Evolutionary conservation across 2,113 vertebrate genomes (phyloP), one percentile per base, ranked within the genome.

Genomic region (Microtus pennsylvanicus): DNA sequence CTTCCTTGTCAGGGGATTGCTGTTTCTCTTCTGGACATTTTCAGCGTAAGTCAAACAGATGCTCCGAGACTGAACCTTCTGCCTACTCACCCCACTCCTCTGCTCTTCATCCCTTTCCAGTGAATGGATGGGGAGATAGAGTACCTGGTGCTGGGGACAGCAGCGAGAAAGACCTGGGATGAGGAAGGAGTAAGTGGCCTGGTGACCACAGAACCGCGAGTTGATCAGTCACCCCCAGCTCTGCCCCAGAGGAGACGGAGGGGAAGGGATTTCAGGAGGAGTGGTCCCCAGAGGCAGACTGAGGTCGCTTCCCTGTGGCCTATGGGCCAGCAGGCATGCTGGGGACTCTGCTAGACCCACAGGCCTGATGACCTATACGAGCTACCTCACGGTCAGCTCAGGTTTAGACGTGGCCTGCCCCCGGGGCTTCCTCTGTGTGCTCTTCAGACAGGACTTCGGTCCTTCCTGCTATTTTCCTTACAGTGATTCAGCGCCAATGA

Each of bases 381-480:
- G 7, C 74, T 33, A 30, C 42, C n/a, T 67, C 7, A 1, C 30
- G 38, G 1, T 65, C 67, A 8, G 38, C 50, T 38, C 45, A 14
- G 21, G 24, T 19, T 61, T 9, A 7, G 42, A 55, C 77, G 33
- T 52, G 90, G 33, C 80, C 42, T 7, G 16, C 38, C 91, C 91
- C 12, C 45, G 4, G 17, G 19, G 86, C 92, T 67, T 89, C 87
- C 50, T 95, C 52, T 33, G 47, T 72, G 83, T 9, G 33, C 28
- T 35, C 47, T 26, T 3, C 5, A 67, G 93, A 24, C 82, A 13
- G 4, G 26, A 90, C 52, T 89, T 78, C 45, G 70, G n/a, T 81
- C 58, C 6, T 70, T 13, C 12, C 87, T 33, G 11, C 70, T 96
- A 0, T 95, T 96, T 95, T 93, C 92, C 94, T 94, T 93, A 69